phyloP scores from a whole-genome alignment of 2,888 invertebrate species.

The Ernsta delagoae region DNA sequence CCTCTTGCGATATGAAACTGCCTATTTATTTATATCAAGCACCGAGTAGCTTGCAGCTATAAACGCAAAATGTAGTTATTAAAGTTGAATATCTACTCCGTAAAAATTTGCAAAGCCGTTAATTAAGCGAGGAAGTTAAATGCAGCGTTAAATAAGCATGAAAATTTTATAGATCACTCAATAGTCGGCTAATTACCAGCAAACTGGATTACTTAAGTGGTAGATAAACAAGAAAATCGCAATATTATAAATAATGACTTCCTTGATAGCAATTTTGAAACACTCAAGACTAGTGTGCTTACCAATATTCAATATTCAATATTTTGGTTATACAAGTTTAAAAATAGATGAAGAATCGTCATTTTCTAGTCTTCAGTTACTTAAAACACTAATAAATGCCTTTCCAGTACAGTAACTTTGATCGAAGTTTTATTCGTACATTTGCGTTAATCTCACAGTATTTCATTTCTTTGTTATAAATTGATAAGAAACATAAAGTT shows the following conservation, averaged over 20 bases:
- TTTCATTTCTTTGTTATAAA: too few relatives aligned
- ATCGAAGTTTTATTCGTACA: too few relatives aligned
- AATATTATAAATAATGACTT: background rate
- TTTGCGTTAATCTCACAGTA: too few relatives aligned
- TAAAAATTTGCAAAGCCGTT: slow-evolving; percentile 30
- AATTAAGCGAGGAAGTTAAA: slow-evolving; percentile 31
- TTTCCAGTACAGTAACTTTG: too few relatives aligned
- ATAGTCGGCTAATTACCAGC: slow-evolving; percentile 25
- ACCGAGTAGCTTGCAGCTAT: background rate
- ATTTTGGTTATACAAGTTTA: too few relatives aligned
- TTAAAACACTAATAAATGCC: too few relatives aligned
- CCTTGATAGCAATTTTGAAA: background rate
- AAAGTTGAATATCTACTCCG: slow-evolving; percentile 14
- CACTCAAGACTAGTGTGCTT: background rate
- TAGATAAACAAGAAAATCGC: slow-evolving; percentile 22
- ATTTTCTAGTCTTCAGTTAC: too few relatives aligned
- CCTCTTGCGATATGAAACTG: too few relatives aligned
- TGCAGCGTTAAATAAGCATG: slow-evolving; percentile 30
- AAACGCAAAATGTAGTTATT: slow-evolving; percentile 6
- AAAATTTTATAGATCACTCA: slow-evolving; percentile 33
- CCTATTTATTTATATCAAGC: too few relatives aligned
- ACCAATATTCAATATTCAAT: background rate
- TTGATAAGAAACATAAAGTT: too few relatives aligned
- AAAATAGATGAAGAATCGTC: too few relatives aligned
- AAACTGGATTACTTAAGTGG: slow-evolving; percentile 23